Conservation (phyloP, 2,888 invertebrate genomes). For the Theretra japonica region DNA sequence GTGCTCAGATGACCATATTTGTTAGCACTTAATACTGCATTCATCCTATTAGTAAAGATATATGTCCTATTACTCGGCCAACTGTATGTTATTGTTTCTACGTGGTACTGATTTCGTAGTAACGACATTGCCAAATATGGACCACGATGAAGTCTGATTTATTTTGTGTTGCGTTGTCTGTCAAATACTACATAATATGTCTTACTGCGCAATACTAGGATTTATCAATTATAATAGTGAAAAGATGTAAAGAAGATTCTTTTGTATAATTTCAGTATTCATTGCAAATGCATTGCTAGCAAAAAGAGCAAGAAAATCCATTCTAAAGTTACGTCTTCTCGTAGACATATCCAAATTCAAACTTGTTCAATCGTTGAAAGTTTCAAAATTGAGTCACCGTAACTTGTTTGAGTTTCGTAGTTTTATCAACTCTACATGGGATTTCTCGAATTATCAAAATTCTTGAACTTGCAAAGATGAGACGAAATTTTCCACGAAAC, state of each 20-base stretch:
- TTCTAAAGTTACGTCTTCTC: constrained; percentile 6
- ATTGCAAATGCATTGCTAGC: neutral
- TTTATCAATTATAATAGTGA: too few species aligned
- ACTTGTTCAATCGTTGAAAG: neutral
- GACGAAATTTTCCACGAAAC: constrained; percentile 59
- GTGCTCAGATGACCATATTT: constrained; percentile 1
- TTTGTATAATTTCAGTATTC: neutral
- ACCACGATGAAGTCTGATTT: neutral
- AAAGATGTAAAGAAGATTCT: too few species aligned
- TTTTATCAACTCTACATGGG: constrained; percentile 17
- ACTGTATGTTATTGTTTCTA: neutral
- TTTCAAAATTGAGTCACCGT: neutral
- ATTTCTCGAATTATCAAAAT: constrained; percentile 50
- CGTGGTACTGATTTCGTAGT: neutral
- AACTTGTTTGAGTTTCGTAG: constrained; percentile 17
- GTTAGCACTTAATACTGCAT: neutral
- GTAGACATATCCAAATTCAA: neutral
- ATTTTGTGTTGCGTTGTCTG: neutral
- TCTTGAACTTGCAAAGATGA: constrained; percentile 52
- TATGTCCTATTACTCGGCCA: neutral
- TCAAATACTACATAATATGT: too few species aligned
- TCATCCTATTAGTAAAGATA: neutral
- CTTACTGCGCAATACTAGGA: too few species aligned
- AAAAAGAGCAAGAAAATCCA: neutral
- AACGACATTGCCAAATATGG: neutral